These are phyloP conservation scores for Megaleporinus macrocephalus DNA, from an alignment of 2,113 vertebrate species.

Conservation along the genomic window DNA sequence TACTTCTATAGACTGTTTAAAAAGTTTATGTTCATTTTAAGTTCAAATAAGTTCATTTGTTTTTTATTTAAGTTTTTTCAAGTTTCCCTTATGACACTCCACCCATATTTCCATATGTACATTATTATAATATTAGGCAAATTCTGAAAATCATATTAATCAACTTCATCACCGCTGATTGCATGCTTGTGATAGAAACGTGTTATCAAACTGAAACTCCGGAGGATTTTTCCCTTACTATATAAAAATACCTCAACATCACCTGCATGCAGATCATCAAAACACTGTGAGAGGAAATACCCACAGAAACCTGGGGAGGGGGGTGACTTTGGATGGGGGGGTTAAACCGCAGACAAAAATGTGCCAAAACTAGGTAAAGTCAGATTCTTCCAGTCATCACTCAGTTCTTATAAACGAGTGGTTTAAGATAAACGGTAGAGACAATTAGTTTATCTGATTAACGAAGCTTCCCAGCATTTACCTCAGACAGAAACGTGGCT, in stretches of 20 bases:
- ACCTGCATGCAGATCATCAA: constrained; percentile 1
- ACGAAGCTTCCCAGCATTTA: background rate
- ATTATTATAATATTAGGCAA: no score
- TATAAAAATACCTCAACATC: constrained; percentile 20
- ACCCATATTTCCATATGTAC: no score
- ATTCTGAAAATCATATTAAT: no score
- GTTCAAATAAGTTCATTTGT: no score
- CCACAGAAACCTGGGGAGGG: constrained; percentile 52
- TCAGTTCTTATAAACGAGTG: constrained; percentile 53
- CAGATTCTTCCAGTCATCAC: constrained; percentile 45
- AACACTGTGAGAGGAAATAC: constrained; percentile 45
- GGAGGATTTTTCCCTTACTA: background rate
- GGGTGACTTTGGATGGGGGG: constrained; percentile 26
- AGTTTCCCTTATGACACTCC: no score
- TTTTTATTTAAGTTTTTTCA: no score
- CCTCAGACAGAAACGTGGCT: constrained; percentile 41
- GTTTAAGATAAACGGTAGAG: constrained; percentile 43
- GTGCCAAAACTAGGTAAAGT: constrained; percentile 47
- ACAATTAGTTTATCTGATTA: constrained; percentile 5
- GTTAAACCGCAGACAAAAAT: constrained; percentile 36
- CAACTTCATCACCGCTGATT: no score
- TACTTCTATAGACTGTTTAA: no score
- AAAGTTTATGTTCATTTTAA: no score
- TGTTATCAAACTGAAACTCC: background rate
- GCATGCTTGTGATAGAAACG: no score